Evolutionary conservation across 2,797 vertebrate genomes (phyloP), one percentile per base, ranked within the genome.

Genomic region (Lepilemur ruficaudatus): DNA sequence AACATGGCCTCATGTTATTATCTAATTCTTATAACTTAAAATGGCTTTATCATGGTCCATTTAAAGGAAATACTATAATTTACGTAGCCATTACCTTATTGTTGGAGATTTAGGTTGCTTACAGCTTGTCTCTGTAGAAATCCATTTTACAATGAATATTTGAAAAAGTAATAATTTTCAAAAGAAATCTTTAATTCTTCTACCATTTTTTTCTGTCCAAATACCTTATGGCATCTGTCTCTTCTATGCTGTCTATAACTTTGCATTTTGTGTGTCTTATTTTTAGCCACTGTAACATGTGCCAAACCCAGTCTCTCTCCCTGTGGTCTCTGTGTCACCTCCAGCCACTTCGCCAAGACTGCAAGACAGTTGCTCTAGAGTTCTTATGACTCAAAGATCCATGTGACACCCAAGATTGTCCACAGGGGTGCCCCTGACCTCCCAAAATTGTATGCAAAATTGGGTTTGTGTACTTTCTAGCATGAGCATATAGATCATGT

Each of bases 191-290:
- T 88, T 73, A 80, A 78, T 78, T 96, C 30, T 90, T 69, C 46
- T 52, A 85, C 69, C 43, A n/a, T 65, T 94, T 94, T 75, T 93
- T 95, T 94, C 48, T 57, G 85, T 67, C 75, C 61, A 94, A 78
- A 83, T 84, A 67, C 14, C 46, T 78, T 89, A 57, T 32, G 67
- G 41, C 55, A 63, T 65, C 75, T 93, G 59, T 61, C 85, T 97
- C 69, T 41, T 72, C 48, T 35, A 2, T 18, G 78, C n/a, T 69
- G 28, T 75, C 92, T 82, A 30, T 65, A 79, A 48, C 38, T 83
- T 46, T 94, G 43, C 30, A 92, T 72, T 95, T 95, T 78, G 78
- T 72, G 17, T 48, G 70, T 32, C 95, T 95, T 91, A 94, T 91
- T 97, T 94, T 96, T 57, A 83, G 57, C 28, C 48, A 43, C 43